Base-by-base conservation (phyloP, 1,140 invertebrate genomes). In the Dysdera silvatica region DNA sequence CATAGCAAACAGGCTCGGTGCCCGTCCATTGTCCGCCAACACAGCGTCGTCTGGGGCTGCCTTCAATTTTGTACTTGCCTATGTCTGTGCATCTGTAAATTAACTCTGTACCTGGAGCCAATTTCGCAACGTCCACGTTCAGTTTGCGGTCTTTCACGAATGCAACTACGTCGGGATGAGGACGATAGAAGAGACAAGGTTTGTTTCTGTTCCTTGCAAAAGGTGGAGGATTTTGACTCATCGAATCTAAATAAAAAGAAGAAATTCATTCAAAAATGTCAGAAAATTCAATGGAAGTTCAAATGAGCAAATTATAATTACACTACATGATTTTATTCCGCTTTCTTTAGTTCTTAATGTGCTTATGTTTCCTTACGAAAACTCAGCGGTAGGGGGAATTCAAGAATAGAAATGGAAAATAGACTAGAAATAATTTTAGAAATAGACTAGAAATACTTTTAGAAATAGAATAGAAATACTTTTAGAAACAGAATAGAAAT, bases 91-190 rank as follows among this genome's bases (percentile, higher is more conserved):
- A 90, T 69, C 88, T 81, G 61, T 68, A 78, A 5, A 77, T 83
- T 79, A 91, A 79, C 26, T 83, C 76, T 5, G 87, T 81, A 3
- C 85, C 86, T 2, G 86, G 81, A 1, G 85, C 84, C 73, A 89
- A 89, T 67, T 89, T 87, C 0, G 86, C 83, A 16, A 81, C 72
- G 48, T 86, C 85, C 47, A 52, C 49, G 2, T 82, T 82, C 20
- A 89, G 83, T 70, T 86, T 81, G 61, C 86, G 79, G 72, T 90
- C 87, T 57, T 86, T 84, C 68, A 84, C 85, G 73, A 90, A 90
- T 0, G 86, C 85, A 0, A 87, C 83, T 0, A 90, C 83, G 70
- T 89, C 85, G 0, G 84, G 84, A 68, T 89, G 85, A 33, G 85
- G 83, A 67, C 88, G 88, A n/a, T 81, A 75, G 71, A 84, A 89